These are phyloP conservation scores for Congeria kusceri DNA, from an alignment of 2,888 invertebrate species.

Conservation along the genomic window DNA sequence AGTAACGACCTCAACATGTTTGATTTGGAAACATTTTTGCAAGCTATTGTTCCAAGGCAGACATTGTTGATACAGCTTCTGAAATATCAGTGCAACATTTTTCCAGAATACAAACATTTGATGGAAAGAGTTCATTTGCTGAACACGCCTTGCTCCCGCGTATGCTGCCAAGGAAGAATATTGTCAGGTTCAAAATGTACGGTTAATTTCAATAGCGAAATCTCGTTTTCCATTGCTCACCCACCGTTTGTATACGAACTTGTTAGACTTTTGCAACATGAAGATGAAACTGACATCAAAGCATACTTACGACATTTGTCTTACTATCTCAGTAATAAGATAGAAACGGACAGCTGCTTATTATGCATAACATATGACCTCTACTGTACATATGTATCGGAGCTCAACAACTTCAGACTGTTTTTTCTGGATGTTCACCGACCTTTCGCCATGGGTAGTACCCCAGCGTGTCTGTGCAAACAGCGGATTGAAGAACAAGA, in stretches of 20 bases:
- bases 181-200: neutral
- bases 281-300: too few relatives aligned
- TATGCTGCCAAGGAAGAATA: too few relatives aligned
- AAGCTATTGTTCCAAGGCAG: too few relatives aligned
- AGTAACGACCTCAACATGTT: too few relatives aligned
- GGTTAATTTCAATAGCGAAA: neutral
- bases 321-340: neutral
- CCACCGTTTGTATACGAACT: conserved; percentile 19
- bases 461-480: neutral
- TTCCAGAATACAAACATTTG: neutral
- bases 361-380: conserved; percentile 10
- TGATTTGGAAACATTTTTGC: too few relatives aligned
- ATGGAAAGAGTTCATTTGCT: conserved; percentile 1
- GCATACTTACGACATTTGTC: neutral
- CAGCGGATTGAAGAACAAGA: neutral
- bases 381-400: conserved; percentile 2
- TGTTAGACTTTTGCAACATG: neutral
- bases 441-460: neutral
- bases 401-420: conserved; percentile 7
- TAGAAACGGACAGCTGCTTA: too few relatives aligned
- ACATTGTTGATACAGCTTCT: too few relatives aligned
- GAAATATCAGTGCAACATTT: too few relatives aligned
- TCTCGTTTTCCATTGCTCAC: too few relatives aligned
- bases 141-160: neutral
- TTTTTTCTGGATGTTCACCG: neutral